A percentile compares a stretch with the other conserved stretches of the same genome.
These are phyloP conservation scores for Drosophila tsacasi DNA, from an alignment of 1,140 invertebrate genomes.

Conservation along the genomic window DNA sequence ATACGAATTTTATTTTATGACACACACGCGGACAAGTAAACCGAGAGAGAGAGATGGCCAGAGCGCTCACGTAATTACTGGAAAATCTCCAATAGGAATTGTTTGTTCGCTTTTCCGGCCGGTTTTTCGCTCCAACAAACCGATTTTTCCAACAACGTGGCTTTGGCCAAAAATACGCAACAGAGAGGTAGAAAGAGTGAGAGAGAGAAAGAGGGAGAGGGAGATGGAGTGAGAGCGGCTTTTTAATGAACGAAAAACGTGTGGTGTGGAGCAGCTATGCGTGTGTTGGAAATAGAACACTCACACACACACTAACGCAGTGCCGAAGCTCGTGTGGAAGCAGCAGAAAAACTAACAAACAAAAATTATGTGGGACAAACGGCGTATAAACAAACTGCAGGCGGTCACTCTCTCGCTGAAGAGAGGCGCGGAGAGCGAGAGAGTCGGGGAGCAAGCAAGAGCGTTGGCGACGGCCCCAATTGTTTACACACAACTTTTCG, in stretches of 20 bases:
- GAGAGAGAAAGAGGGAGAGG: slow-evolving; percentile 2
- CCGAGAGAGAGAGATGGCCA: slow-evolving; percentile 1
- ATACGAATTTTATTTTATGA: slow-evolving; percentile 56
- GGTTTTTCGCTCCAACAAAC: slow-evolving; percentile 62
- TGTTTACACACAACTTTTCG: slow-evolving; percentile 63
- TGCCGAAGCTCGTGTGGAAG: slow-evolving; percentile 44
- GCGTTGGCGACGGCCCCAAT: slow-evolving; percentile 37
- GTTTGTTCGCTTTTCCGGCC: slow-evolving; percentile 73
- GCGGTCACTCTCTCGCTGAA: slow-evolving; percentile 19
- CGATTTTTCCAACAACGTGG: slow-evolving; percentile 58
- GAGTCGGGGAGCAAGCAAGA: slow-evolving; percentile 15
- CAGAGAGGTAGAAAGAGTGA: slow-evolving; percentile 8
- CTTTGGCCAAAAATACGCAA: slow-evolving; percentile 69
- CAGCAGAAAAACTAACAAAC: slow-evolving; percentile 79
- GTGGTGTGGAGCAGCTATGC: not conserved
- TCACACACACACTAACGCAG: slow-evolving; percentile 37
- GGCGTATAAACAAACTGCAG: slow-evolving; percentile 53
- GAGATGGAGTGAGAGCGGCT: slow-evolving; percentile 2
- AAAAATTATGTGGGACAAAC: slow-evolving; percentile 79
- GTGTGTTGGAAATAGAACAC: slow-evolving; percentile 66
- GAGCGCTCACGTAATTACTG: slow-evolving; percentile 59
- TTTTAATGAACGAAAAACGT: slow-evolving; percentile 35
- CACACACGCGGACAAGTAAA: not conserved
- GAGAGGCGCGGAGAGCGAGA: slow-evolving; percentile 13
- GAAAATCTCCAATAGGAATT: slow-evolving; percentile 72